Evolutionary conservation across 2,888 invertebrate genomes (phyloP).

Genomic region (Latrodectus elegans): DNA sequence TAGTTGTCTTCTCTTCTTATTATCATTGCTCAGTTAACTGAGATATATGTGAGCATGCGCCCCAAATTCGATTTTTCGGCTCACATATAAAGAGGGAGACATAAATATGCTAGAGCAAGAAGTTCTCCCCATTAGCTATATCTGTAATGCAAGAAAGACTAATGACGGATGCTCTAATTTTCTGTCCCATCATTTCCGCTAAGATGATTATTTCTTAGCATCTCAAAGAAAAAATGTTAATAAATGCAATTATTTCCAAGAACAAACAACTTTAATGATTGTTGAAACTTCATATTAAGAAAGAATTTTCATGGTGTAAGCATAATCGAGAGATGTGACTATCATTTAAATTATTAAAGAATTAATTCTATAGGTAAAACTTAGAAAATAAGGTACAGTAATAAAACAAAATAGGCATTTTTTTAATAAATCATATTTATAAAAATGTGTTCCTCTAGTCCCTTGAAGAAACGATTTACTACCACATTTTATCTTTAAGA

Average conservation of each 20-base stretch:
- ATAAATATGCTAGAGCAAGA: neutral
- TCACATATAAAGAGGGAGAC: neutral
- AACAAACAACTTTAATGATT: neutral
- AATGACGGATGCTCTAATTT: constrained; percentile 2
- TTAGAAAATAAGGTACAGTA: too few relatives aligned
- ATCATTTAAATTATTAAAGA: too few relatives aligned
- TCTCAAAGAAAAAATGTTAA: neutral
- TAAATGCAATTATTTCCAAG: neutral
- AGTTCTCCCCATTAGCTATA: neutral
- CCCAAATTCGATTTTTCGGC: neutral
- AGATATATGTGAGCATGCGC: constrained; percentile 2
- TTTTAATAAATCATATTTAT: too few relatives aligned
- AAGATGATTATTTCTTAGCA: neutral
- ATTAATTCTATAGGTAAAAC: too few relatives aligned
- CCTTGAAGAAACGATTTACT: too few relatives aligned
- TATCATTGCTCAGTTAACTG: neutral
- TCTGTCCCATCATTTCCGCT: neutral
- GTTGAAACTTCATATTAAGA: too few relatives aligned
- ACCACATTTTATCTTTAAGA: too few relatives aligned
- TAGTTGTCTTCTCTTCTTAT: neutral
- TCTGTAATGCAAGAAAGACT: neutral
- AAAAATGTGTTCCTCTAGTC: too few relatives aligned
- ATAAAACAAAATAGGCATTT: too few relatives aligned
- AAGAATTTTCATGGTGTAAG: too few relatives aligned
- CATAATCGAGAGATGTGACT: too few relatives aligned